Evolutionary conservation across 2,113 vertebrate genomes (phyloP), one percentile per base, ranked within the genome.

Genomic region (Xenopus borealis): DNA sequence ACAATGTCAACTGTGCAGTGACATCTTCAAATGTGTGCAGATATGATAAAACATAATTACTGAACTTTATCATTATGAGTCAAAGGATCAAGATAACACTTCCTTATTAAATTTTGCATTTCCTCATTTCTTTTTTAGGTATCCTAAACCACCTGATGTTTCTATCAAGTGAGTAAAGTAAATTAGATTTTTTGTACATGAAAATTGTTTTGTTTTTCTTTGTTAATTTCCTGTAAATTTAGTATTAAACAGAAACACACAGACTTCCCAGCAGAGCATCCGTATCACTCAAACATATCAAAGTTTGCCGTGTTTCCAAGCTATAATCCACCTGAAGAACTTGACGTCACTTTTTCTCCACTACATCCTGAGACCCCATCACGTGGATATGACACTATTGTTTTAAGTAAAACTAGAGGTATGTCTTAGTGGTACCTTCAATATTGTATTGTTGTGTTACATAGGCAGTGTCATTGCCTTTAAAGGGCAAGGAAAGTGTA

Each of bases 251-350:
- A 83, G 74, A 82, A 85, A 66, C 83, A 81, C 47, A 75, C 80
- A 23, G 46, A 73, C 0, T 81, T 86, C 79, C 86, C 82, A 14
- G 82, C 79, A 69, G 83, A 90, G 74, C 89, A 94, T 78, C 89
- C 89, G 17, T 94, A 89, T 82, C 79, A 92, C 62, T 94, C 89
- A 27, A 90, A 95, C 81, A 92, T 85, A 80, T 86, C 87, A 53
- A 88, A 78, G 0, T 87, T 88, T 3, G 81, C 88, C 11, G 68
- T 88, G 78, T 92, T 95, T 76, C 91, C 91, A 10, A 88, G 83
- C 50, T 90, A 87, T 69, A 74, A 9, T 0, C 86, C 84, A 44
- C 85, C 89, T 27, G 83, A 85, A 55, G 85, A 89, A 27, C 57
- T 30, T 46, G 81, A 81, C 17, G 73, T 81, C 1, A 67, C 50